Conservation (phyloP, 2,113 vertebrate species). For the Pteruthius melanotis region DNA sequence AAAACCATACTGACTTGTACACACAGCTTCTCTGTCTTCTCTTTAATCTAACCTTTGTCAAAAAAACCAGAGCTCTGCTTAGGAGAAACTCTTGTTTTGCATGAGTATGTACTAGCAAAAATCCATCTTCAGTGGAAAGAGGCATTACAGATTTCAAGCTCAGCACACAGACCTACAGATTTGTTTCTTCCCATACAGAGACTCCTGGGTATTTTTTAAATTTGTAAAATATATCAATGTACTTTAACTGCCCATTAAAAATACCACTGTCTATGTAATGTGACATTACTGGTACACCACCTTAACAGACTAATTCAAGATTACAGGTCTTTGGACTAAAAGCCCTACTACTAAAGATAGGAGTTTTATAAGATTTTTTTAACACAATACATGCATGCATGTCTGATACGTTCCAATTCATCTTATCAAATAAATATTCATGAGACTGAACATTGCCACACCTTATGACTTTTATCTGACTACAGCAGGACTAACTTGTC, state of each 20-base stretch:
- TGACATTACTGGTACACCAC: background rate
- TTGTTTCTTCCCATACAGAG: background rate
- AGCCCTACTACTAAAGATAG: background rate
- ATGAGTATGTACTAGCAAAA: background rate
- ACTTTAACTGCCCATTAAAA: background rate
- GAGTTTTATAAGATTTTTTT: background rate
- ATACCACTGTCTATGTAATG: rapidly evolving
- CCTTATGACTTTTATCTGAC: background rate
- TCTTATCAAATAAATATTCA: background rate
- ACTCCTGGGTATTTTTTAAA: rapidly evolving
- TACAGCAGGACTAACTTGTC: background rate
- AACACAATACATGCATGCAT: background rate
- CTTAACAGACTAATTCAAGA: background rate
- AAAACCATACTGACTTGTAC: background rate
- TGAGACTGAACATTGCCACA: background rate
- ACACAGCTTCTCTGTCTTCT: background rate
- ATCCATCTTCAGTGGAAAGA: background rate
- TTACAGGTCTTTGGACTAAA: background rate
- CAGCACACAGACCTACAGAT: background rate
- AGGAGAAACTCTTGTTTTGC: background rate
- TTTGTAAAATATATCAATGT: background rate
- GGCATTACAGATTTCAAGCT: background rate
- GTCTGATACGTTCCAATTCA: background rate
- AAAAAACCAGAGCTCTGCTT: background rate
- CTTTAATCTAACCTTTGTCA: background rate